phyloP scores from a whole-genome alignment of 2,888 invertebrate species.

The Rhagium mordax region DNA sequence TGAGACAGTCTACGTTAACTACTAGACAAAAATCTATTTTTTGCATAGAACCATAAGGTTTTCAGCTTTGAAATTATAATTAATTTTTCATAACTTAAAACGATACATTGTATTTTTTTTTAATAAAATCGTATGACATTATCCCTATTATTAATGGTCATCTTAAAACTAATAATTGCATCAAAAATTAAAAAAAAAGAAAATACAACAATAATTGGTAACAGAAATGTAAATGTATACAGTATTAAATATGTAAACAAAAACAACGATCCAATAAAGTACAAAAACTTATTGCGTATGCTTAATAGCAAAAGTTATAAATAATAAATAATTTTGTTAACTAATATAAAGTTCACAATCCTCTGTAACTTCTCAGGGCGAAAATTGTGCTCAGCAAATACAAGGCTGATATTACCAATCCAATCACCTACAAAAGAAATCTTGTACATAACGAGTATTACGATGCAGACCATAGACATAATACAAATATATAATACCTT shows the following conservation, averaged over 20 bases:
- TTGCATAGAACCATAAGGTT: not conserved
- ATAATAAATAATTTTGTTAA: constrained; percentile 25
- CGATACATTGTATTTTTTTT: not conserved
- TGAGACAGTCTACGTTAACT: too few relatives aligned
- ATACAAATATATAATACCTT: too few relatives aligned
- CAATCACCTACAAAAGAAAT: constrained; percentile 79
- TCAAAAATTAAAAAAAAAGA: not conserved
- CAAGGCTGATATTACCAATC: constrained; percentile 80
- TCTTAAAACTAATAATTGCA: not conserved
- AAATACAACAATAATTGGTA: not conserved
- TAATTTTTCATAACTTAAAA: not conserved
- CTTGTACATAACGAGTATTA: constrained; percentile 22
- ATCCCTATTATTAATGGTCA: not conserved
- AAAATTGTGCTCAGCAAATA: constrained; percentile 85
- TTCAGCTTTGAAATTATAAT: not conserved
- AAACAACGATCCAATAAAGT: not conserved
- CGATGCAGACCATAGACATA: too few relatives aligned
- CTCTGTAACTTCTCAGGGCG: constrained; percentile 84
- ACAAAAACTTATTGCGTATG: not conserved
- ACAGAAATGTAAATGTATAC: not conserved
- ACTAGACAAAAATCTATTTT: too few relatives aligned
- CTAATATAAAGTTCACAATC: constrained; percentile 72
- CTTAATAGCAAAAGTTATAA: constrained; percentile 14
- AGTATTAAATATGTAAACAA: not conserved
- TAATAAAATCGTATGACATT: not conserved